Evolutionary conservation across 2,797 vertebrate genomes (phyloP), one percentile per base, ranked within the genome.

Genomic region (Ceryle rudis): DNA sequence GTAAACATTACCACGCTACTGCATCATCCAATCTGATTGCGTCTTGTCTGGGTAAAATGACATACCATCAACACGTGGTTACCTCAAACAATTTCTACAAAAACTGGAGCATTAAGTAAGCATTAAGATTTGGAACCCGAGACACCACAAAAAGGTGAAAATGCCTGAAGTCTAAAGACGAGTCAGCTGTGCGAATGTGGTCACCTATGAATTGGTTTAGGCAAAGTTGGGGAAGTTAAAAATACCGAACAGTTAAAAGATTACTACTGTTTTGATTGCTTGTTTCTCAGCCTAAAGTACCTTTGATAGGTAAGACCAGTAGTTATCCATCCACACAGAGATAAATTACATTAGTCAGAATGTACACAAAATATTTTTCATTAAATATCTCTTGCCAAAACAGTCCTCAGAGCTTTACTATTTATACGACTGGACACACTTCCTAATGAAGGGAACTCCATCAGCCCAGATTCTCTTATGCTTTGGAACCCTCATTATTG

Each of bases 101-200:
- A 57, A 83, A 10, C 9, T 31, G 26, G 64, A 16, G 11, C 47
- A 49, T 44, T 46, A 91, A 67, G 3, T 54, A 57, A 72, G 20
- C 19, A n/a, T 65, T 28, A 47, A 71, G 22, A 37, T 75, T 41
- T 81, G 55, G 62, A 78, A 65, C 3, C 5, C 23, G 22, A 65
- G 65, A 78, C 78, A 15, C 9, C 15, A 54, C 14, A 8, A 86
- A 66, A 16, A 83, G 1, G 10, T 60, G 70, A 86, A 83, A 83
- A 69, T 20, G 8, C 7, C 44, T 8, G 13, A 47, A 47, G 26
- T 66, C 51, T 67, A 61, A 73, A 9, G 41, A n/a, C 31, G 67
- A 44, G 14, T 23, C 39, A 74, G 52, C 11, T 60, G 28, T 29
- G 15, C 46, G 11, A 83, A 72, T 0, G 0, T 3, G 15, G 31